Percentiles rank a stretch among this genome's conserved stretches.
These are phyloP conservation scores for Pandemis corylana DNA, from an alignment of 2,888 invertebrate species.

Conservation along the genomic window DNA sequence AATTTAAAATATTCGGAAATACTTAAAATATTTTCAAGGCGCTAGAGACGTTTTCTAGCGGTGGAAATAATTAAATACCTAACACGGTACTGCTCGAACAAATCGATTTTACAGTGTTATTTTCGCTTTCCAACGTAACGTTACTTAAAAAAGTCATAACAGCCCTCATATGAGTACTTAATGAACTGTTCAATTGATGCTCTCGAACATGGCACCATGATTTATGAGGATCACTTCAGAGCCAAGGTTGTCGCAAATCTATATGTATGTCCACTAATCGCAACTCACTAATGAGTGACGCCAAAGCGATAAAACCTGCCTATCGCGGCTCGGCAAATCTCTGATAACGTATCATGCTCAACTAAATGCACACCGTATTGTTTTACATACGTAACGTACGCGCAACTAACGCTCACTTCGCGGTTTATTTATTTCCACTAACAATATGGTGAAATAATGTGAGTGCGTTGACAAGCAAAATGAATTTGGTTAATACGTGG, in stretches of 20 bases:
- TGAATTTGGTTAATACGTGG: constrained; percentile 23
- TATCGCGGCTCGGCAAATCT: constrained; percentile 60
- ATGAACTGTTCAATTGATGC: background rate
- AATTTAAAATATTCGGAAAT: too few relatives aligned
- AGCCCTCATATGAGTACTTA: background rate
- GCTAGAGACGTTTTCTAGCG: background rate
- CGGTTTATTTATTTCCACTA: constrained; percentile 21
- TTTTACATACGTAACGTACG: constrained; percentile 36
- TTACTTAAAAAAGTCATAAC: background rate
- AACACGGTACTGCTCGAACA: background rate
- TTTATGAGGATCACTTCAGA: background rate
- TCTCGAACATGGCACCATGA: background rate
- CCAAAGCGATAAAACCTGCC: constrained; percentile 55
- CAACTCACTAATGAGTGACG: constrained; percentile 57
- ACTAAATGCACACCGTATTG: constrained; percentile 36
- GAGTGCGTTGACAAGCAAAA: constrained; percentile 24
- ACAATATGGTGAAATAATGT: constrained; percentile 37
- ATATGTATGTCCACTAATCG: constrained; percentile 47
- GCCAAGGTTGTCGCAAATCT: constrained; percentile 58
- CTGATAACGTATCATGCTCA: constrained; percentile 69
- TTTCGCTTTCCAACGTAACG: background rate
- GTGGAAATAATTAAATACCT: background rate
- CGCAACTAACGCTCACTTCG: constrained; percentile 12
- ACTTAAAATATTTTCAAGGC: background rate
- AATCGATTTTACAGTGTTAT: background rate